Percentiles rank a stretch among this genome's conserved stretches.
Conservation (phyloP, 2,113 vertebrate species). For the Smithornis capensis region DNA sequence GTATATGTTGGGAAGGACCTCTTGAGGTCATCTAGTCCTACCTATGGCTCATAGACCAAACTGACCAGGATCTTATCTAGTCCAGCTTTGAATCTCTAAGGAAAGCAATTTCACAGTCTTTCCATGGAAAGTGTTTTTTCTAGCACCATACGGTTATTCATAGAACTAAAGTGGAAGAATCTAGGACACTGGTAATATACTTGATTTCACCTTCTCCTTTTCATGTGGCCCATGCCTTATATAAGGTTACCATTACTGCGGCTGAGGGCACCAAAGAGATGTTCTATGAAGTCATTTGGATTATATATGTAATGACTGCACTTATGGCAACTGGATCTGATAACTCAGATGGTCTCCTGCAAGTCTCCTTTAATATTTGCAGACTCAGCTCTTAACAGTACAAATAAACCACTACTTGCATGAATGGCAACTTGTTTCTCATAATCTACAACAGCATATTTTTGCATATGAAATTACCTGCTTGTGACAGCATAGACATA, state of each 20-base stretch:
- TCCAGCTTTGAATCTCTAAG: not conserved
- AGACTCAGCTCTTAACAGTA: not conserved
- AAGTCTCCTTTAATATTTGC: not conserved
- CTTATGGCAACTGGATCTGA: not conserved
- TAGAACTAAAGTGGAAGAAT: not conserved
- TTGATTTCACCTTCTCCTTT: not conserved
- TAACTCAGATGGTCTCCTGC: not conserved
- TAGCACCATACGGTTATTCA: not conserved
- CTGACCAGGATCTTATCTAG: not conserved
- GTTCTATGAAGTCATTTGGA: not conserved
- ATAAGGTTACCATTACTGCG: not conserved
- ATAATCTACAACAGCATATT: slow-evolving; percentile 20
- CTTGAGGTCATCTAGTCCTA: not conserved
- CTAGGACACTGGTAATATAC: not conserved
- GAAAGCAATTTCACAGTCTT: not conserved
- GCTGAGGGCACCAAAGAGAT: not conserved
- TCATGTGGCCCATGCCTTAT: not conserved
- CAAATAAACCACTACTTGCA: not conserved
- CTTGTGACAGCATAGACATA: slow-evolving; percentile 22
- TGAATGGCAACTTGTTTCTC: slow-evolving; percentile 35
- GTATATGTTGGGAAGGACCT: not conserved
- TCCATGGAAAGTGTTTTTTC: not conserved
- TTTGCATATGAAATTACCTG: slow-evolving; percentile 55
- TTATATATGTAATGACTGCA: not conserved
- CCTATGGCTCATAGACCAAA: not conserved